Evolutionary conservation across 1,140 invertebrate species (phyloP), one percentile per base, ranked within the genome.

Genomic region (Drosophila nikananu): DNA sequence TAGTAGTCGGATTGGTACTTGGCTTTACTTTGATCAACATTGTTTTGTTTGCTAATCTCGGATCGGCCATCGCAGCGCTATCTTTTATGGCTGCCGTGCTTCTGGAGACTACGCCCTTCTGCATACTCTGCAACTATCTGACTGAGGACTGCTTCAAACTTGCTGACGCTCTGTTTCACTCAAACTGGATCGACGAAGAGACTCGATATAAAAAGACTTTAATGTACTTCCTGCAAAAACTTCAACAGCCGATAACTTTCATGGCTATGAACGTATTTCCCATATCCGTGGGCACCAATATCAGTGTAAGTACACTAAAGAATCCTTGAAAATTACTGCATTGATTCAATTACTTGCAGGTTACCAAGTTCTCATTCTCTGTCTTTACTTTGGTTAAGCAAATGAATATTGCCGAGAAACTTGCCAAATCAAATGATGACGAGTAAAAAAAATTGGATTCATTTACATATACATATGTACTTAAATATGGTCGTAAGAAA

Each of bases 221-320:
- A 8, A 27, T 73, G 17, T 70, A 80, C 30, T 89, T 89, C 32
- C 35, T 89, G 13, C 86, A 84, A 19, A 80, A 66, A 37, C 55
- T 89, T 5, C 86, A 89, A 42, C 77, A 84, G 25, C 86, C 86
- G 2, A 81, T 89, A 23, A 64, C 74, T 1, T 90, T 90, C 17
- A 80, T 86, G 86, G 86, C 86, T 21, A 83, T 89, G 48, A 77
- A 90, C 46, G 55, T 82, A 1, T 76, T 90, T 13, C 66, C 58
- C 1, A 89, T 90, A 35, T 86, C 86, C n/a, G 81, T 90, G 35
- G 86, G 81, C 25, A 90, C 86, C 3, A 90, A 86, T 48, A 72
- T 90, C 4, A 82, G 61, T 49, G 86, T 90, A 57, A 80, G 81
- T 39, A 25, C 4, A 10, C 2, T 48, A 37, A 13, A 0, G 23